Evolutionary conservation across 2,113 vertebrate genomes (phyloP), one percentile per base, ranked within the genome.

Genomic region (Hassar affinis): DNA sequence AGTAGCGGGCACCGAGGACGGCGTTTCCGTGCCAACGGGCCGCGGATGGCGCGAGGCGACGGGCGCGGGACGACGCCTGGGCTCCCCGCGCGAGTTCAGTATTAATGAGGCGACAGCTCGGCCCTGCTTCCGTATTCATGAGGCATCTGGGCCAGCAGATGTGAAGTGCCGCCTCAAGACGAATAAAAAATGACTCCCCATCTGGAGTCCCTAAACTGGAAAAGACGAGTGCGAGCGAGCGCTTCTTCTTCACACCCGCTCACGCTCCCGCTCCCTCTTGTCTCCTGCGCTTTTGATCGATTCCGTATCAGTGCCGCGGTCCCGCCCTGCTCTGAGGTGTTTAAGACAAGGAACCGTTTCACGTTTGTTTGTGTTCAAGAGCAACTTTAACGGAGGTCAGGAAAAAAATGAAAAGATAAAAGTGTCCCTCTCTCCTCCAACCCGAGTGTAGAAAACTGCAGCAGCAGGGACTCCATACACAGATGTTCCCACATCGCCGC

Each of bases 141-240:
- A 93, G 92, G 88, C 94, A 95, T 94, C 94, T 95, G 95, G 92
- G 88, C 89, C 78, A 90, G 87, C 95, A 95, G 94, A 95, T 95
- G 95, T 94, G 95, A 90, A 90, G 91, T 91, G 92, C 87, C 89
- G 92, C 93, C 94, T 88, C 92, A 93, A 94, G 94, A 93, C 92
- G 92, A 92, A 92, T 93, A 93, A 94, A 93, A 93, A 94, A 94
- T 93, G 88, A 92, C 93, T 93, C 91, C 92, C 94, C 94, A 94
- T 95, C 94, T 94, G 94, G 94, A 94, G 81, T 92, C 90, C 83
- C 85, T 91, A 91, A 91, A 91, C 91, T 93, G 91, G 92, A 93
- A 90, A 91, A 92, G 92, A 94, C 92, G 92, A 92, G 91, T 91
- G 89, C 87, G 78, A 79, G 77, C 38, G 75, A 69, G 62, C 76